A percentile compares a stretch with the other conserved stretches of the same genome.
Conservation (phyloP, 2,888 invertebrate genomes). For the Zonitis immaculata region DNA sequence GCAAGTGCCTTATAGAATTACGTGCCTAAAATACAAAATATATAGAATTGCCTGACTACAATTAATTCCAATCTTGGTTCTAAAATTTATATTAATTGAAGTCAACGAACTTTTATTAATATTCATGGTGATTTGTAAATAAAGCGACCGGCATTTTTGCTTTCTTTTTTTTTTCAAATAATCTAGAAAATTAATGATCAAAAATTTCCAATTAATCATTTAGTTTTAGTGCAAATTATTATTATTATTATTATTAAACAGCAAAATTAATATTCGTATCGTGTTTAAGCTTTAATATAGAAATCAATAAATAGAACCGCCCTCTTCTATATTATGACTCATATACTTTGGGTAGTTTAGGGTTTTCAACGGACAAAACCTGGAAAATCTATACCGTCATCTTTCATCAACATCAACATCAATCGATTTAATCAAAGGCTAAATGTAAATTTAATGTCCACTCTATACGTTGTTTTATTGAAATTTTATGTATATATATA, state of each 20-base stretch:
- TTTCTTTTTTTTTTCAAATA: too few relatives aligned
- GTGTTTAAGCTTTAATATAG: too few relatives aligned
- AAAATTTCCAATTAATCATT: too few relatives aligned
- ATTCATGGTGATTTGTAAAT: too few relatives aligned
- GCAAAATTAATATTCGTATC: too few relatives aligned
- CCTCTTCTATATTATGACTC: too few relatives aligned
- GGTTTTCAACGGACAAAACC: slow-evolving; percentile 5
- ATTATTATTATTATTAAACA: too few relatives aligned
- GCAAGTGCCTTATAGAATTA: background rate
- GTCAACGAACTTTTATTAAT: background rate
- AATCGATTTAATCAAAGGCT: background rate
- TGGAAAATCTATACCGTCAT: background rate
- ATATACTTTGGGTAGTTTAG: too few relatives aligned
- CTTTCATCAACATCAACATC: background rate
- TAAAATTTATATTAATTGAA: background rate
- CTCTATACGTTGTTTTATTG: background rate
- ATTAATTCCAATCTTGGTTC: background rate
- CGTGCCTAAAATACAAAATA: background rate
- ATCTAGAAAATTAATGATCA: too few relatives aligned
- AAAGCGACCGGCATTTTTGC: too few relatives aligned
- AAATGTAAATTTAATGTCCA: background rate
- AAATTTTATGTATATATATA: too few relatives aligned
- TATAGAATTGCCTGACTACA: background rate
- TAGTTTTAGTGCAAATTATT: too few relatives aligned
- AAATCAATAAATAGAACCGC: slow-evolving; percentile 25